A percentile compares a stretch with the other conserved stretches of the same genome.
phyloP scores from a whole-genome alignment of 2,888 invertebrate species.

The Clepsis dumicolana region DNA sequence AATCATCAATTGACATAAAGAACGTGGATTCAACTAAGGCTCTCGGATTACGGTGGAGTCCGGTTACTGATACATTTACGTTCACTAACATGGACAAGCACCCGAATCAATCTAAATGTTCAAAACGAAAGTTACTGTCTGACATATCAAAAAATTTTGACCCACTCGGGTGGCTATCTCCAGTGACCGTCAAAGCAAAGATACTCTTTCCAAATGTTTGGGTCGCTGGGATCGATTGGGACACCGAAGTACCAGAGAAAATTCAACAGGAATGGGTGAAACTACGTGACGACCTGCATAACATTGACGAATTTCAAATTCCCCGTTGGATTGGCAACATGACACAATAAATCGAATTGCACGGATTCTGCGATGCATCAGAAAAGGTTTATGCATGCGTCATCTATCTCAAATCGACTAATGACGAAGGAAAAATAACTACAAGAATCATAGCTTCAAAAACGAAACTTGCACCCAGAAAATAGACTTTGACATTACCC shows the following conservation, averaged over 20 bases:
- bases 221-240: background rate
- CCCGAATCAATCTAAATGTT: background rate
- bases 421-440: conserved; percentile 7
- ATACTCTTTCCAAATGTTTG: conserved; percentile 39
- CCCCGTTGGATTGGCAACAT: conserved; percentile 17
- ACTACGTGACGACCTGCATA: conserved; percentile 14
- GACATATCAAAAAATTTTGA: conserved; percentile 44
- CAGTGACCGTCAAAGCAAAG: conserved; percentile 36
- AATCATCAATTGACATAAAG: background rate
- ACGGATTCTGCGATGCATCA: conserved; percentile 24
- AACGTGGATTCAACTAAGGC: conserved; percentile 18
- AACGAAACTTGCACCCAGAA: background rate
- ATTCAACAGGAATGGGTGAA: conserved; percentile 9
- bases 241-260: background rate
- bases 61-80: background rate
- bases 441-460: background rate
- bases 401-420: conserved; percentile 10
- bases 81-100: background rate
- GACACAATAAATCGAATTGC: conserved; percentile 12
- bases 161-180: conserved; percentile 44
- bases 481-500: background rate
- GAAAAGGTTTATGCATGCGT: conserved; percentile 23
- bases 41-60: background rate
- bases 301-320: conserved; percentile 23
- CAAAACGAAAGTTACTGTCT: conserved; percentile 34